Evolutionary conservation across 2,888 invertebrate species (phyloP).

Genomic region (Brachyopa scutellaris): DNA sequence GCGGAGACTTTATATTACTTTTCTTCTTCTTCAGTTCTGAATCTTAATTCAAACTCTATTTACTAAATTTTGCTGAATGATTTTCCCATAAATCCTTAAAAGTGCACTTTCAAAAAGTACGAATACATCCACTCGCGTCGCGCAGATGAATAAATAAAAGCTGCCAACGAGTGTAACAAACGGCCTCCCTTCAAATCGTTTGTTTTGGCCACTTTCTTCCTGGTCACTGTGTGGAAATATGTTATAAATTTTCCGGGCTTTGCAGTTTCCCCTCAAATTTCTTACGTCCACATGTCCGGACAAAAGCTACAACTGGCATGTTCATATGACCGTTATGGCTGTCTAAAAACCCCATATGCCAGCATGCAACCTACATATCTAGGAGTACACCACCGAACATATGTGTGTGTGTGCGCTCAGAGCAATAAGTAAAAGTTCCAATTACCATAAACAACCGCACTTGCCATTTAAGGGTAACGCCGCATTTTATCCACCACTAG

Average conservation of each 20-base stretch:
- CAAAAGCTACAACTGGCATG: too few relatives aligned
- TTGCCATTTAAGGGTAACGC: conserved; percentile 71
- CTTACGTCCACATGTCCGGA: too few relatives aligned
- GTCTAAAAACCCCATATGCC: conserved; percentile 47
- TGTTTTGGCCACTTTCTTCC: conserved; percentile 52
- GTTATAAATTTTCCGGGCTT: conserved; percentile 32
- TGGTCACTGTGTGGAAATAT: conserved; percentile 46
- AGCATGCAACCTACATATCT: conserved; percentile 63
- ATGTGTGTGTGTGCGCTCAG: conserved; percentile 34
- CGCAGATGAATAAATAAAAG: conserved; percentile 15
- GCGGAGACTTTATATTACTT: too few relatives aligned
- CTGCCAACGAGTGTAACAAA: conserved; percentile 33
- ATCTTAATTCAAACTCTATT: too few relatives aligned
- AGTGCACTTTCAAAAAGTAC: not conserved
- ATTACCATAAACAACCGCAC: conserved; percentile 73
- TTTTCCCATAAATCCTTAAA: not conserved
- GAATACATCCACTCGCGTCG: not conserved
- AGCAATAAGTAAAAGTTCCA: conserved; percentile 72
- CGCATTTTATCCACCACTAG: conserved; percentile 53
- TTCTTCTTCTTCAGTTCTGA: too few relatives aligned
- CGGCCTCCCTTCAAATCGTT: conserved; percentile 43
- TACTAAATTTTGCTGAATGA: too few relatives aligned
- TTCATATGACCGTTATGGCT: conserved; percentile 60
- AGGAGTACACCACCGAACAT: conserved; percentile 11
- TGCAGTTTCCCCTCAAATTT: too few relatives aligned